Conservation (phyloP, 2,888 invertebrate genomes). For the Pecten maximus region DNA sequence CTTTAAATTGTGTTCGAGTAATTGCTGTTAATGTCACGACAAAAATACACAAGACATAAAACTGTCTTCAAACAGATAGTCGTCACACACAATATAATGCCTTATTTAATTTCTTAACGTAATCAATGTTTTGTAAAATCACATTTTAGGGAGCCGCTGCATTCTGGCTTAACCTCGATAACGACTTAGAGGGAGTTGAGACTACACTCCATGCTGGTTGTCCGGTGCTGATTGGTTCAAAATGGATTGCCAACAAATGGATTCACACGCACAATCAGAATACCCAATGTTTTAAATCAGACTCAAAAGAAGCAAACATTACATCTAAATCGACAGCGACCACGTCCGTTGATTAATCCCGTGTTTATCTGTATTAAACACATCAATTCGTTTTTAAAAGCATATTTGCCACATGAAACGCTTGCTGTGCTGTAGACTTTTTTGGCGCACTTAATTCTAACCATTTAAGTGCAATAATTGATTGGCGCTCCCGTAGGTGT, state of each 20-base stretch:
- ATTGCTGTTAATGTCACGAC: too few relatives aligned
- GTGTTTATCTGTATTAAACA: too few relatives aligned
- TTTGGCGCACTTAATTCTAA: too few relatives aligned
- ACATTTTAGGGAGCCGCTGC: conserved; percentile 90
- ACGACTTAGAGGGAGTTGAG: conserved; percentile 94
- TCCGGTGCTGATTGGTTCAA: conserved; percentile 95
- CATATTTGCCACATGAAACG: too few relatives aligned
- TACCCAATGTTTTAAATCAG: background rate
- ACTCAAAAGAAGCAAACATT: background rate
- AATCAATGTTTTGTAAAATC: background rate
- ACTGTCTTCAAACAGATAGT: too few relatives aligned
- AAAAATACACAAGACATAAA: too few relatives aligned
- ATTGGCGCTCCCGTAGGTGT: too few relatives aligned
- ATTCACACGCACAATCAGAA: background rate
- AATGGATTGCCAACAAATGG: conserved; percentile 86
- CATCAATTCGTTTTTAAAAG: too few relatives aligned
- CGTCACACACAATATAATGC: background rate
- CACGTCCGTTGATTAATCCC: too few relatives aligned
- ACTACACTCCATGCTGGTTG: conserved; percentile 97
- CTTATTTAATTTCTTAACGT: background rate
- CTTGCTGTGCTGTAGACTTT: too few relatives aligned
- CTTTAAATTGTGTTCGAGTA: too few relatives aligned
- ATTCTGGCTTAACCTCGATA: conserved; percentile 95
- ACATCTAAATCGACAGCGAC: background rate
- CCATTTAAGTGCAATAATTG: too few relatives aligned